Conservation (phyloP, 2,797 vertebrate species). For the Antrozous pallidus region DNA sequence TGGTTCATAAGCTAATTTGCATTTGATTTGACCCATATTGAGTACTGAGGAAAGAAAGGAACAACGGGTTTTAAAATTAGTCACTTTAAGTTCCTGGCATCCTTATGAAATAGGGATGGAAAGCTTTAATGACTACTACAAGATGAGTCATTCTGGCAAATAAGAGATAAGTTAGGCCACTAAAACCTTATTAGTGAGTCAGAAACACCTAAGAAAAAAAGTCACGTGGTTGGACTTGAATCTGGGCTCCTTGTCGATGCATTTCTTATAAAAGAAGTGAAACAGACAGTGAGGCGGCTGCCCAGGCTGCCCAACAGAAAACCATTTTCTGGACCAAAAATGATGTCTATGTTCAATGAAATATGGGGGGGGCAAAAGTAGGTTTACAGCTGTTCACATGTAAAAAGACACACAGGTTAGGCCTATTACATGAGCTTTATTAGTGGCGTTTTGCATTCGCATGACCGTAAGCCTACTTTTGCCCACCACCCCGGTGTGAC, state of each 20-base stretch:
- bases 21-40: conserved; percentile 31
- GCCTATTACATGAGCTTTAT: not conserved
- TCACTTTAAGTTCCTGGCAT: not conserved
- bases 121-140: not conserved
- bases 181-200: not conserved
- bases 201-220: not conserved
- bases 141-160: conserved; percentile 11
- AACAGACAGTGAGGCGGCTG: not conserved
- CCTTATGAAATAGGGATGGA: not conserved
- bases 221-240: not conserved
- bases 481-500: not conserved
- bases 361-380: not conserved
- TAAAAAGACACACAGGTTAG: not conserved
- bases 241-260: not conserved
- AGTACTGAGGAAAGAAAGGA: not conserved
- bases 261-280: not conserved
- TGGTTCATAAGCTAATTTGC: not conserved
- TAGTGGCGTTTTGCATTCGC: too few relatives aligned
- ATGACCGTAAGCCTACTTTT: not conserved
- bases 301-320: not conserved
- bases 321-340: not conserved
- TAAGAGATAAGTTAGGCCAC: not conserved
- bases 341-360: not conserved
- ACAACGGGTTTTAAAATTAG: not conserved
- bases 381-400: not conserved